A percentile compares a stretch with the other conserved stretches of the same genome.
Conservation (phyloP, 2,113 vertebrate species). For the Australoheros scitulus region DNA sequence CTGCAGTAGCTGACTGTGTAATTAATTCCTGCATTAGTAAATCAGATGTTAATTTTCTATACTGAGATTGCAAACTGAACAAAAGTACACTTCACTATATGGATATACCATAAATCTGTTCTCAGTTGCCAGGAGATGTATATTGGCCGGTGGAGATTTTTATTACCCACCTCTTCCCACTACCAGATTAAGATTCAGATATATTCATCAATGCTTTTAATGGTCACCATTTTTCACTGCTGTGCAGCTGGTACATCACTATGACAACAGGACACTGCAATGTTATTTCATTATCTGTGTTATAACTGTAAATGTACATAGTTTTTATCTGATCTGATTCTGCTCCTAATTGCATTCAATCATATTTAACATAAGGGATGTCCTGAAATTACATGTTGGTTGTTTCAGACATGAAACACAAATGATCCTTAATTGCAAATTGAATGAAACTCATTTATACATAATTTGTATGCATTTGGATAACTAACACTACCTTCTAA, state of each 20-base stretch:
- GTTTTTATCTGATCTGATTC: background rate
- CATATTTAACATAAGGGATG: background rate
- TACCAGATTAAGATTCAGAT: background rate
- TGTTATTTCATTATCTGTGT: background rate
- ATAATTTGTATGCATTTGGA: background rate
- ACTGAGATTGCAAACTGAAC: background rate
- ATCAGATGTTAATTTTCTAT: slow-evolving; percentile 3
- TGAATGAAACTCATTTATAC: background rate
- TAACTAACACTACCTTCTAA: slow-evolving; percentile 9
- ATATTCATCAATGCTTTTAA: background rate
- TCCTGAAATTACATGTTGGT: background rate
- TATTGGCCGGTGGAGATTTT: background rate
- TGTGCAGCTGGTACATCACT: background rate
- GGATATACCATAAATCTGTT: background rate
- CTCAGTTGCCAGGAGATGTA: background rate
- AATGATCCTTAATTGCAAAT: slow-evolving; percentile 3
- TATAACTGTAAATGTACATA: background rate
- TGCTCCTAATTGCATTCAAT: background rate
- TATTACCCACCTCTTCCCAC: slow-evolving; percentile 2
- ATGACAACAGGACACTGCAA: background rate
- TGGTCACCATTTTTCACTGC: background rate
- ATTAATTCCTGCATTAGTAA: background rate
- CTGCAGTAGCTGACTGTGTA: background rate
- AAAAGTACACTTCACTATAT: background rate
- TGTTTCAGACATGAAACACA: slow-evolving; percentile 1